These are phyloP conservation scores for Petrocephalus sullivani DNA, from an alignment of 2,797 vertebrate species.

Conservation along the genomic window DNA sequence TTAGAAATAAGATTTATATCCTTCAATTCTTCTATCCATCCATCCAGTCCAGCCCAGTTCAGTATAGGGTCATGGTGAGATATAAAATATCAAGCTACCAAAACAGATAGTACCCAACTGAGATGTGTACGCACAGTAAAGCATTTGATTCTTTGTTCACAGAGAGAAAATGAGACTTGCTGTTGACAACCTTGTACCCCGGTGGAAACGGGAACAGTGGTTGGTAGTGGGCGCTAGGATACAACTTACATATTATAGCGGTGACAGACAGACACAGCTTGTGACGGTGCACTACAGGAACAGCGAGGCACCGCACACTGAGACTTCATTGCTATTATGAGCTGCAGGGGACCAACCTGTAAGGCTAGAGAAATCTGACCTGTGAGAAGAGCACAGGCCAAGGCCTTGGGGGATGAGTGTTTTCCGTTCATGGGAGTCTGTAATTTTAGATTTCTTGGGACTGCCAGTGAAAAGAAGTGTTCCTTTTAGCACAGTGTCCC, in stretches of 20 bases:
- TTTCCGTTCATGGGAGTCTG: neutral
- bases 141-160: neutral
- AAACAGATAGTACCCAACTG: neutral
- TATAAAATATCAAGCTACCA: neutral
- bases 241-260: neutral
- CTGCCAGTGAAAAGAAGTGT: neutral
- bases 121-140: neutral
- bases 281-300: neutral
- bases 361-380: neutral
- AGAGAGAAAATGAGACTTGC: neutral
- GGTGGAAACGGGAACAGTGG: neutral
- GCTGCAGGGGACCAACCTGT: neutral
- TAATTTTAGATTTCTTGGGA: neutral
- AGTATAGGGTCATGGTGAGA: neutral
- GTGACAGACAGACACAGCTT: neutral
- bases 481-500: conserved; percentile 15
- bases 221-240: neutral
- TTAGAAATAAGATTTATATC: neutral
- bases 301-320: conserved; percentile 1
- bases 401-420: neutral
- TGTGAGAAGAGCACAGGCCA: neutral
- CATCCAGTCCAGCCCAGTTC: neutral
- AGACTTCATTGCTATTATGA: neutral
- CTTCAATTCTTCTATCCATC: neutral
- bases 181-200: neutral